A percentile compares a stretch with the other conserved stretches of the same genome.
These are phyloP conservation scores for Eucriotettix oculatus DNA, from an alignment of 2,888 invertebrate genomes.

Conservation along the genomic window DNA sequence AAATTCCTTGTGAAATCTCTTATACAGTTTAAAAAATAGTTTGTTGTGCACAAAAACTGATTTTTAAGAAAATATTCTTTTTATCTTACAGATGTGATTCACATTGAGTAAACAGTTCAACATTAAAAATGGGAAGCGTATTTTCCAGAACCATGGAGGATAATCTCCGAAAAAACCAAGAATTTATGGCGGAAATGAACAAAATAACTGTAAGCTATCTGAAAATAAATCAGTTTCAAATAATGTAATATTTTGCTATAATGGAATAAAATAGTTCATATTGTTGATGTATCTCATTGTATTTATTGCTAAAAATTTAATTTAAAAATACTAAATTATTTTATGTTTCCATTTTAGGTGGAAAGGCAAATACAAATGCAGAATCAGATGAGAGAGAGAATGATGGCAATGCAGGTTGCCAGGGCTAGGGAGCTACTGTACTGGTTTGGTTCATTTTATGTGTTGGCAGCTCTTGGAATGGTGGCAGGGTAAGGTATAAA, in stretches of 20 bases:
- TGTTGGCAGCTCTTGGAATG: slow-evolving; percentile 20
- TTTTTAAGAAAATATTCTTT: too few relatives aligned
- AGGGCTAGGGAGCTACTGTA: slow-evolving; percentile 52
- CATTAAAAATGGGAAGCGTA: slow-evolving; percentile 37
- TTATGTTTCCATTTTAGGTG: slow-evolving; percentile 4
- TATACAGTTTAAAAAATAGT: too few relatives aligned
- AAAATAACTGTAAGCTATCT: slow-evolving; percentile 38
- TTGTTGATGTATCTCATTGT: too few relatives aligned
- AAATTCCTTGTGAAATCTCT: too few relatives aligned
- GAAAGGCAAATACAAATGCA: slow-evolving; percentile 68
- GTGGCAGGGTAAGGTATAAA: slow-evolving; percentile 18
- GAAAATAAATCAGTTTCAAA: too few relatives aligned
- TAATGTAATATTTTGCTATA: too few relatives aligned
- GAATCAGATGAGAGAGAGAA: slow-evolving; percentile 58
- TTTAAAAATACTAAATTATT: background rate
- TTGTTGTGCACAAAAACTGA: too few relatives aligned
- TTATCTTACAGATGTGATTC: too few relatives aligned
- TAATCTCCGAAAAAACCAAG: slow-evolving; percentile 49
- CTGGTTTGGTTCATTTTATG: slow-evolving; percentile 38
- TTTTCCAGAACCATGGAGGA: slow-evolving; percentile 45
- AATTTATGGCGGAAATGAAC: slow-evolving; percentile 47
- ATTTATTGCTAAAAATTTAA: too few relatives aligned
- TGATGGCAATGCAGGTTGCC: slow-evolving; percentile 53
- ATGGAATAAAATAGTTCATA: too few relatives aligned
- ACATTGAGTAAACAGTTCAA: too few relatives aligned